Evolutionary conservation across 2,113 vertebrate species (phyloP).

Genomic region (Channa maculata): DNA sequence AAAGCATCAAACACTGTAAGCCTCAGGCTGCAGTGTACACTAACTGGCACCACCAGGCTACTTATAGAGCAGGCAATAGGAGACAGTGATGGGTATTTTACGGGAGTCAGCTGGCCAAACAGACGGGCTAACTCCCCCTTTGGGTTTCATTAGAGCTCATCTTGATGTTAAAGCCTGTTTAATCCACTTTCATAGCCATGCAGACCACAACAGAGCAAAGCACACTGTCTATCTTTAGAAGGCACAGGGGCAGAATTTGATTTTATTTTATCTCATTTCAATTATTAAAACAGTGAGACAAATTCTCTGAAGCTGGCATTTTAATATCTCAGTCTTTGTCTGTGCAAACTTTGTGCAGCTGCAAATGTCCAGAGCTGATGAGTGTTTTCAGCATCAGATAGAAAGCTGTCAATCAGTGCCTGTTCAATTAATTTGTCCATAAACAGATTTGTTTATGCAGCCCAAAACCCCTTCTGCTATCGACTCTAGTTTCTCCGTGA

Average conservation of each 20-base stretch:
- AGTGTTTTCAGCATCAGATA: constrained; percentile 25
- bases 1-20: constrained; percentile 16
- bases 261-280: constrained; percentile 61
- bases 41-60: constrained; percentile 58
- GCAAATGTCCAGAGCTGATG: background rate
- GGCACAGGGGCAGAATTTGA: constrained; percentile 10
- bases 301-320: constrained; percentile 39
- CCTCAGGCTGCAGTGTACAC: constrained; percentile 15
- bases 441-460: constrained; percentile 43
- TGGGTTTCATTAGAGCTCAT: constrained; percentile 79
- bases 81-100: constrained; percentile 73
- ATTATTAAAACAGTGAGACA: constrained; percentile 64
- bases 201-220: constrained; percentile 64
- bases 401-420: constrained; percentile 47
- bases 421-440: constrained; percentile 29
- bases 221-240: constrained; percentile 74
- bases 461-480: background rate
- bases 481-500: constrained; percentile 17
- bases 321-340: constrained; percentile 20
- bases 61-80: constrained; percentile 69
- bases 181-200: constrained; percentile 80
- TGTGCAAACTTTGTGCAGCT: background rate
- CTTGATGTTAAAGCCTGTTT: constrained; percentile 79
- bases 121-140: constrained; percentile 76
- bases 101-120: constrained; percentile 81